These are phyloP conservation scores for Menura novaehollandiae DNA, from an alignment of 2,113 vertebrate genomes.

Conservation along the genomic window DNA sequence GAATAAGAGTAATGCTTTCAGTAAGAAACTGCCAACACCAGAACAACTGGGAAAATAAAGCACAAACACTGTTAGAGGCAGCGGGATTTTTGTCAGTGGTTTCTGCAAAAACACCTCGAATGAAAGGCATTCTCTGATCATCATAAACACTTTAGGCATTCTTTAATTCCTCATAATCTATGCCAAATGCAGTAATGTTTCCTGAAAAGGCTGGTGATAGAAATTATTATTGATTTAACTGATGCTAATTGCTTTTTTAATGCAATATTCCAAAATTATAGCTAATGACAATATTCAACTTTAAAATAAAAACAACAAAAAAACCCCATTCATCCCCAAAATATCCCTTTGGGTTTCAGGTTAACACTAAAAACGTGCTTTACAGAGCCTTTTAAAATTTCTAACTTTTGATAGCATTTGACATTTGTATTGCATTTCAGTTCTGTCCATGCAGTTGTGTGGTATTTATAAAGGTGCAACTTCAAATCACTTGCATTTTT, in stretches of 20 bases:
- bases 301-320: neutral
- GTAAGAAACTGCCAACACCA: neutral
- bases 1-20: neutral
- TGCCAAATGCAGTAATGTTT: neutral
- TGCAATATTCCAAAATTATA: neutral
- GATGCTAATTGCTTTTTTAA: neutral
- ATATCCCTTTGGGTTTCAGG: neutral
- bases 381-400: neutral
- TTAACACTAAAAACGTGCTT: neutral
- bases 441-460: neutral
- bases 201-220: neutral
- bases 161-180: neutral
- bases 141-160: neutral
- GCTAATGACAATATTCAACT: neutral
- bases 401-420: neutral
- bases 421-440: neutral
- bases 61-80: neutral
- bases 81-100: neutral
- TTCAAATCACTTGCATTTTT: neutral
- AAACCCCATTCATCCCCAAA: neutral
- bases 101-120: neutral
- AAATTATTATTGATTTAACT: neutral
- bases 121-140: neutral
- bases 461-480: neutral
- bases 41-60: neutral